These are phyloP conservation scores for Epizoanthus illoricatus DNA, from an alignment of 92 coral and sea anemone species.

Conservation along the genomic window DNA sequence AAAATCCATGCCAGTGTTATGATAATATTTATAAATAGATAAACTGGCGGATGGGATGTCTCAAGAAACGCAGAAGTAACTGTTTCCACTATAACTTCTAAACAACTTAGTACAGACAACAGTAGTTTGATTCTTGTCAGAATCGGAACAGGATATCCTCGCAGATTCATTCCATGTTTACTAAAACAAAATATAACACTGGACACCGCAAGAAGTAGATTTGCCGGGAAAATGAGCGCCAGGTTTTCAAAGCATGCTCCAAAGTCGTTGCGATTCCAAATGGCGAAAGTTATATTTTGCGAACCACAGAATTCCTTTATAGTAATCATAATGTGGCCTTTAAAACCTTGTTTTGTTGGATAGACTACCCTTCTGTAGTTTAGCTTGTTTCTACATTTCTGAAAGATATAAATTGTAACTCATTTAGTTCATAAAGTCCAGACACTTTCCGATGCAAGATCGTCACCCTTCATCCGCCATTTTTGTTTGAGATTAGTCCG, in stretches of 20 bases:
- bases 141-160: constrained; percentile 37
- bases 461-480: constrained; percentile 1
- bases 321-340: constrained; percentile 48
- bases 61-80: constrained; percentile 44
- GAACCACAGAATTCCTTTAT: constrained; percentile 67
- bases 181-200: constrained; percentile 62
- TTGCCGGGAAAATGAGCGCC: constrained; percentile 70
- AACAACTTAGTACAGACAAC: constrained; percentile 40
- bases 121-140: constrained; percentile 56
- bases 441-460: not conserved
- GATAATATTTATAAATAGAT: constrained; percentile 54
- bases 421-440: not conserved
- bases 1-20: constrained; percentile 74
- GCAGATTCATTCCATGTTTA: constrained; percentile 38
- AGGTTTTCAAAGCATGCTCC: constrained; percentile 78
- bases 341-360: not conserved
- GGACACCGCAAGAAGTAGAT: constrained; percentile 61
- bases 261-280: constrained; percentile 66
- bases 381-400: too few relatives aligned
- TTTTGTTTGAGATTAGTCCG: constrained; percentile 11
- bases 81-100: constrained; percentile 60
- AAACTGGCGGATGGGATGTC: constrained; percentile 57
- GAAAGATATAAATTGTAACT: not conserved
- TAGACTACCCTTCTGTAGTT: not conserved
- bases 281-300: constrained; percentile 48